Evolutionary conservation across 2,888 invertebrate genomes (phyloP).

Genomic region (Tipula vernalis): DNA sequence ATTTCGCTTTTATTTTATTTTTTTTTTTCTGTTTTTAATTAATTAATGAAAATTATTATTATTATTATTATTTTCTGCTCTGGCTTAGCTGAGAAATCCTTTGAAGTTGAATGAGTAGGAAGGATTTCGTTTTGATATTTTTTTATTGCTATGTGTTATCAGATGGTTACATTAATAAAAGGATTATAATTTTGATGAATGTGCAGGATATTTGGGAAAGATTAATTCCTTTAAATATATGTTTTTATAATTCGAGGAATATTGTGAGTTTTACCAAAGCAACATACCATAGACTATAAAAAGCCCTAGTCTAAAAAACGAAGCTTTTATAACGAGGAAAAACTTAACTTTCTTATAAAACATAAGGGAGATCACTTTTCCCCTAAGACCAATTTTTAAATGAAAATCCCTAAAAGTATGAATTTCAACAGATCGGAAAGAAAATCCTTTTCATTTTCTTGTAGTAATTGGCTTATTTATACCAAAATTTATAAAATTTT

Average conservation of each 20-base stretch:
- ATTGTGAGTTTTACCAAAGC: background rate
- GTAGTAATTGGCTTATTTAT: too few species aligned
- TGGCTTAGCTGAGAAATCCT: background rate
- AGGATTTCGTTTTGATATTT: background rate
- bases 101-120: background rate
- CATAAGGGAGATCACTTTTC: too few species aligned
- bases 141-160: background rate
- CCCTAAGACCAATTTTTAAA: too few species aligned
- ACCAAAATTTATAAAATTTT: too few species aligned
- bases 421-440: too few species aligned
- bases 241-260: background rate
- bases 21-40: background rate
- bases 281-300: too few species aligned
- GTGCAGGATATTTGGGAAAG: background rate
- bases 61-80: background rate
- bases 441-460: too few species aligned
- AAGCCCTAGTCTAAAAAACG: too few species aligned
- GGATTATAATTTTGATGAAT: background rate
- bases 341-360: too few species aligned
- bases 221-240: background rate
- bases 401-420: too few species aligned
- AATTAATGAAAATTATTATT: background rate
- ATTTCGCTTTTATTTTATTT: background rate
- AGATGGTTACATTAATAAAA: background rate
- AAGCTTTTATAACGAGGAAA: too few species aligned